phyloP scores from a whole-genome alignment of 1,140 invertebrate genomes.

The Megathymus violae region DNA sequence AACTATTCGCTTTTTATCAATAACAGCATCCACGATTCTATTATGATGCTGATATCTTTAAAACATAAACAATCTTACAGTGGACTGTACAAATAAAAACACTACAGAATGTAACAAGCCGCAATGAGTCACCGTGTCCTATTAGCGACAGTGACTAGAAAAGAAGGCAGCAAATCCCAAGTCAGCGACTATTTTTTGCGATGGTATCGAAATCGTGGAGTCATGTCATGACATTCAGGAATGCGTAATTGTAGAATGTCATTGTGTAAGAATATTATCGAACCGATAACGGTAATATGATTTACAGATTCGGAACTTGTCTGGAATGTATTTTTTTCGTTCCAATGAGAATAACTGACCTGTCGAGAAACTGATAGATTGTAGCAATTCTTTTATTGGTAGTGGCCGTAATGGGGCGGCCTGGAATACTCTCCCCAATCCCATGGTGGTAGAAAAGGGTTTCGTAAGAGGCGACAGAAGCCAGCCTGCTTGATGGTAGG shows the following conservation, averaged over 20 bases:
- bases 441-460: too few relatives aligned
- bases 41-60: too few relatives aligned
- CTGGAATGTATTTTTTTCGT: not conserved
- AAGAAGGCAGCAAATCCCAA: constrained; percentile 6
- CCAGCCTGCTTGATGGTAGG: too few relatives aligned
- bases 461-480: too few relatives aligned
- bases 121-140: constrained; percentile 9
- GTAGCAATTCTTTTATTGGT: too few relatives aligned
- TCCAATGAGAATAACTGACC: not conserved
- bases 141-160: constrained; percentile 9
- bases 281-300: constrained; percentile 7
- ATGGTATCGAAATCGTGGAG: not conserved
- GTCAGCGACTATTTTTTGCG: constrained; percentile 13
- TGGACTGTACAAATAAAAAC: not conserved
- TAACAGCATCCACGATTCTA: too few relatives aligned
- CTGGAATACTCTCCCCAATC: too few relatives aligned
- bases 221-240: constrained; percentile 17
- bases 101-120: not conserved
- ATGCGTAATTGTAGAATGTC: constrained; percentile 23
- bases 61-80: too few relatives aligned
- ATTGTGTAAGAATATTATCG: constrained; percentile 17
- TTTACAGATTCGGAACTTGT: not conserved
- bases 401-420: too few relatives aligned
- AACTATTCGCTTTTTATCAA: too few relatives aligned
- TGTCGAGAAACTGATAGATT: not conserved